Evolutionary conservation across 2,113 vertebrate genomes (phyloP).

Genomic region (Eolophus roseicapilla): DNA sequence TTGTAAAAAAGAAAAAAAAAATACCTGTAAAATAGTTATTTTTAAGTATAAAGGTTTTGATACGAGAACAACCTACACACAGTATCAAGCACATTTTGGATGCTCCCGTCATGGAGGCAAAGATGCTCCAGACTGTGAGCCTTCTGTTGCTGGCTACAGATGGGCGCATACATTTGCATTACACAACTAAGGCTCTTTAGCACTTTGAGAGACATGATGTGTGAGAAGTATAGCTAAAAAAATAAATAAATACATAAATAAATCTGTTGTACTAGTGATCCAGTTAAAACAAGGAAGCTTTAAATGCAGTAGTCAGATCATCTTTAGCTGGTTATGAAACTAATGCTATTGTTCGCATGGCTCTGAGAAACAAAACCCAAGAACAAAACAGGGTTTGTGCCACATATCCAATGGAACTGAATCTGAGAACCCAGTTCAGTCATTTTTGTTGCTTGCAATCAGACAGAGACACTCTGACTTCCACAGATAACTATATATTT

Average conservation of each 20-base stretch:
- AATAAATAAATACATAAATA: constrained; percentile 17
- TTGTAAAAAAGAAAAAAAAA: neutral
- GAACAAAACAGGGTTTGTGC: neutral
- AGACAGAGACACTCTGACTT: neutral
- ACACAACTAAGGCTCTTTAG: neutral
- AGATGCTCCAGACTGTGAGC: constrained; percentile 27
- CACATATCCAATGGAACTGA: neutral
- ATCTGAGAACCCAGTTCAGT: neutral
- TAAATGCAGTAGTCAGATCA: neutral
- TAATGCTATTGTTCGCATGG: neutral
- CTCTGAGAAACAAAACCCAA: neutral
- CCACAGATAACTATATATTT: neutral
- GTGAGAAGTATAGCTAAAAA: constrained; percentile 7
- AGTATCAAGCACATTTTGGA: neutral
- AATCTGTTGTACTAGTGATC: neutral
- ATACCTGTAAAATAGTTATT: neutral
- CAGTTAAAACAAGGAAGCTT: neutral
- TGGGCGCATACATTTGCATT: constrained; percentile 19
- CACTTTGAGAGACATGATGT: neutral
- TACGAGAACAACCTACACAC: neutral
- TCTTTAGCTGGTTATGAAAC: neutral
- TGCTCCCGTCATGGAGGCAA: neutral
- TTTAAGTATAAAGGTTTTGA: neutral
- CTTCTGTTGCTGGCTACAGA: constrained; percentile 44
- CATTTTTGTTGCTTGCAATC: neutral